These are phyloP conservation scores for Sapajus apella DNA, from an alignment of 2,113 vertebrate genomes.

Conservation along the genomic window DNA sequence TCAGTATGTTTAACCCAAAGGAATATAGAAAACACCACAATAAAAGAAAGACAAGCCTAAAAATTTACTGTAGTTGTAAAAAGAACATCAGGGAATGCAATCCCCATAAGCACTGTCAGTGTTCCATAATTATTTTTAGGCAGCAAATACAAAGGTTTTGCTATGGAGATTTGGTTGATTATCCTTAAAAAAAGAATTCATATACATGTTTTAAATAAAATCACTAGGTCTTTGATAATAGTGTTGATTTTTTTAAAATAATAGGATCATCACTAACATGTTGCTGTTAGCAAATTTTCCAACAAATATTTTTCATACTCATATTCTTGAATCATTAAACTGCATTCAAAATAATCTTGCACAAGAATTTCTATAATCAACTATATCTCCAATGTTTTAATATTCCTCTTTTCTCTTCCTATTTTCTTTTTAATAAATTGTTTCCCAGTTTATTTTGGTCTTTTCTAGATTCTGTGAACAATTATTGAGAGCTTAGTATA, in stretches of 20 bases:
- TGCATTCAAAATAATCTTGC: background rate
- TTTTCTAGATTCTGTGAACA: background rate
- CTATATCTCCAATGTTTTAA: background rate
- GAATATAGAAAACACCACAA: background rate
- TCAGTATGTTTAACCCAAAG: background rate
- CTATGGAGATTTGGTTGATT: background rate
- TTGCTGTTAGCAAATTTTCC: background rate
- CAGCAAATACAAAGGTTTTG: background rate
- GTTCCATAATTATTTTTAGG: background rate
- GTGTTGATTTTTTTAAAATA: background rate
- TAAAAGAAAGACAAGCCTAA: background rate
- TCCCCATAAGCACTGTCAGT: background rate
- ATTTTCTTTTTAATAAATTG: background rate
- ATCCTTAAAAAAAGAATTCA: background rate
- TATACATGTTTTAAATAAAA: background rate
- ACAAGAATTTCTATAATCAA: background rate
- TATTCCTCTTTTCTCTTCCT: background rate
- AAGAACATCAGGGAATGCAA: background rate
- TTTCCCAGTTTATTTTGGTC: background rate
- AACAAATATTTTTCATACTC: background rate
- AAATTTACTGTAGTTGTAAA: background rate
- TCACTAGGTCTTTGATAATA: background rate
- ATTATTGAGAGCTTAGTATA: background rate
- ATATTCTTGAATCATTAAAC: background rate
- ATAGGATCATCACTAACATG: background rate